Evolutionary conservation across 2,113 vertebrate species (phyloP).

Genomic region (Corythoichthys intestinalis): DNA sequence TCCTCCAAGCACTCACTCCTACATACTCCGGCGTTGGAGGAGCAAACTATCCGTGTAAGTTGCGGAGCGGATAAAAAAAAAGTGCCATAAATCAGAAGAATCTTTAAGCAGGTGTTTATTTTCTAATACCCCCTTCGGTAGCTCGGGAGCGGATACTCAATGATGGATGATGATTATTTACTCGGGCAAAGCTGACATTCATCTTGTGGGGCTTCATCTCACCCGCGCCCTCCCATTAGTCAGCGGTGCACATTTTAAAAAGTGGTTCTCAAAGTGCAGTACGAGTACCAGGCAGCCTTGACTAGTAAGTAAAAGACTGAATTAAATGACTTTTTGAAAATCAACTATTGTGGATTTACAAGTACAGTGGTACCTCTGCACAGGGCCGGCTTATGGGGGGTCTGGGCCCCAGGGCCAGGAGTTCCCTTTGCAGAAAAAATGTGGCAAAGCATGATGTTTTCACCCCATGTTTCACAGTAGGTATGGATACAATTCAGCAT

Average conservation of each 20-base stretch:
- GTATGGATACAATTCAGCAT: no score
- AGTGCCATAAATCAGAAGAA: slow-evolving; percentile 22
- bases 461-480: no score
- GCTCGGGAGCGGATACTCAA: slow-evolving; percentile 15
- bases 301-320: no score
- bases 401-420: no score
- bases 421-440: no score
- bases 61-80: slow-evolving; percentile 8
- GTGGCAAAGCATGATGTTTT: no score
- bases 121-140: slow-evolving; percentile 1
- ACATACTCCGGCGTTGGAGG: slow-evolving; percentile 25
- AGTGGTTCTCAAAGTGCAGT: no score
- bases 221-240: slow-evolving; percentile 19
- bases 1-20: slow-evolving; percentile 34
- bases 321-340: no score
- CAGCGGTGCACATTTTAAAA: slow-evolving; percentile 16
- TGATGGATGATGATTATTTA: slow-evolving; percentile 43
- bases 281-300: no score
- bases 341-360: no score
- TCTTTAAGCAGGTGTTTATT: slow-evolving; percentile 29
- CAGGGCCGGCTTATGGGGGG: no score
- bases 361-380: no score
- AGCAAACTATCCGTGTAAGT: slow-evolving; percentile 11
- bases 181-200: slow-evolving; percentile 37
- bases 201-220: slow-evolving; percentile 26